Conservation (phyloP, 2,888 invertebrate species). For the Sarcophaga variegata region DNA sequence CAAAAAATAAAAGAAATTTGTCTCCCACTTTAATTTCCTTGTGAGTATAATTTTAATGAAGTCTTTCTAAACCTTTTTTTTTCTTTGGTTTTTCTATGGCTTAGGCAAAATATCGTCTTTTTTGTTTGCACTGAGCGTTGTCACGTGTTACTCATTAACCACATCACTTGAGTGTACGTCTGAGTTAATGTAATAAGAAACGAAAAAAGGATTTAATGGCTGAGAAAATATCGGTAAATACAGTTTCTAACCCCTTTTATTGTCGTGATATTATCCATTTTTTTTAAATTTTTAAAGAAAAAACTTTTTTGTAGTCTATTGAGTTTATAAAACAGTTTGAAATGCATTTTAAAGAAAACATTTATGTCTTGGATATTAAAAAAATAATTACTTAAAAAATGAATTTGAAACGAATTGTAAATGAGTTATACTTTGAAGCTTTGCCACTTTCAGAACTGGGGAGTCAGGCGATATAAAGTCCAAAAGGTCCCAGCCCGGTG, state of each 20-base stretch:
- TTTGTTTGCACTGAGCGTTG: constrained; percentile 45
- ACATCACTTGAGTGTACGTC: constrained; percentile 75
- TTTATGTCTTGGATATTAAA: no score
- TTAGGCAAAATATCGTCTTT: background rate
- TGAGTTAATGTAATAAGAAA: constrained; percentile 5
- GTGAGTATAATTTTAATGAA: constrained; percentile 9
- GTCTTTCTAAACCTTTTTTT: background rate
- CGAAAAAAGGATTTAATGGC: constrained; percentile 31
- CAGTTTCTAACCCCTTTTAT: constrained; percentile 19
- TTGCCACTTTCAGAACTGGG: no score
- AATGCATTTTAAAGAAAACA: no score
- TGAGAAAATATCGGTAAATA: constrained; percentile 17
- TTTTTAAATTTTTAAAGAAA: background rate
- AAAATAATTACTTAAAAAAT: no score
- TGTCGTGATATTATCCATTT: background rate
- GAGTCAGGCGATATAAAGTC: no score
- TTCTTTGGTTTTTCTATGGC: background rate
- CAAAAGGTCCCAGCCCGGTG: no score
- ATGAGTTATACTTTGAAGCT: no score
- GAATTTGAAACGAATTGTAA: no score
- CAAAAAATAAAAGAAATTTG: background rate
- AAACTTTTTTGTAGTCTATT: background rate
- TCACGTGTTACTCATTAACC: constrained; percentile 79
- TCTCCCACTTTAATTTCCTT: background rate
- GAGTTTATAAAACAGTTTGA: background rate